Conservation (phyloP, 2,113 vertebrate species). For the Parus major region DNA sequence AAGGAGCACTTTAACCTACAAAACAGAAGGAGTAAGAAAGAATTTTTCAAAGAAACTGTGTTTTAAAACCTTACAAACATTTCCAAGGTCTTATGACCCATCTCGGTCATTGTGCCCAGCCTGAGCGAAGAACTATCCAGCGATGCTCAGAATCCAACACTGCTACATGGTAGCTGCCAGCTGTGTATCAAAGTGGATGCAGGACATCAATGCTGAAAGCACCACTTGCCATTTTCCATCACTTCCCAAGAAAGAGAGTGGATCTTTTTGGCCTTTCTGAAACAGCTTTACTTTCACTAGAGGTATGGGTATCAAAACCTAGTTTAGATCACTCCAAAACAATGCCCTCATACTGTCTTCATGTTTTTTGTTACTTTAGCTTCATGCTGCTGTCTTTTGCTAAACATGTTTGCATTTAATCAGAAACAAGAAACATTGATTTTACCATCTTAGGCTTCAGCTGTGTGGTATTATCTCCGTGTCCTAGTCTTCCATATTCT, state of each 20-base stretch:
- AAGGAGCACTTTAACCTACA: conserved; percentile 94
- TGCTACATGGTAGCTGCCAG: not conserved
- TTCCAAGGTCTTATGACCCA: not conserved
- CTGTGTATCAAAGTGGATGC: not conserved
- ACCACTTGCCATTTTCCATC: not conserved
- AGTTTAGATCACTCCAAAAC: not conserved
- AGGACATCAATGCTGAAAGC: not conserved
- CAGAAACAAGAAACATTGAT: not conserved
- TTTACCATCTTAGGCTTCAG: conserved; percentile 95
- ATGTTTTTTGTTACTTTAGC: not conserved
- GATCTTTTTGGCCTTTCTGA: not conserved
- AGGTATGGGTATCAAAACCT: not conserved
- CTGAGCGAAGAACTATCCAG: not conserved
- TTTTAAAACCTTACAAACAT: not conserved
- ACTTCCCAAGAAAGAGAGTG: not conserved
- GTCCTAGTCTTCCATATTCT: conserved; percentile 94
- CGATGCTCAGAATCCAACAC: not conserved
- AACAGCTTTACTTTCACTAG: not conserved
- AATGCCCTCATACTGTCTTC: not conserved
- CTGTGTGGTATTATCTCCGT: conserved; percentile 97
- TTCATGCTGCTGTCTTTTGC: not conserved
- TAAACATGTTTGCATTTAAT: not conserved
- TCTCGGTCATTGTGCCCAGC: not conserved
- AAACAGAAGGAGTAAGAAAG: not conserved
- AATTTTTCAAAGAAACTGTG: not conserved